Evolutionary conservation across 1,140 invertebrate genomes (phyloP).

Genomic region (Lethrus apterus): DNA sequence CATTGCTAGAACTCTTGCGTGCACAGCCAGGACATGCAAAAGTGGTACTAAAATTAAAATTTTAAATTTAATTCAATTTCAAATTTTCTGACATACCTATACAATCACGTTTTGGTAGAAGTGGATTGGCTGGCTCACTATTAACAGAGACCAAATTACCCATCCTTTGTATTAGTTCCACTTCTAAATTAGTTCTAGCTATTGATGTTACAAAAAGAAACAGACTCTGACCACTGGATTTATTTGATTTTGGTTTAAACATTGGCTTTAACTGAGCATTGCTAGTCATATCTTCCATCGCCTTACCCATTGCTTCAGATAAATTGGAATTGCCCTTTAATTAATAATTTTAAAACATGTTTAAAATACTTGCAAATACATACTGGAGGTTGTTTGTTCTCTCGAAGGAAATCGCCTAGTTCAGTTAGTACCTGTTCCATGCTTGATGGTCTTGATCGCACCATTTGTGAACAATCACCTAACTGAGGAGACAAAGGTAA

Average conservation of each 20-base stretch:
- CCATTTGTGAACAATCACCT: constrained; percentile 57
- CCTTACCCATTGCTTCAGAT: constrained; percentile 70
- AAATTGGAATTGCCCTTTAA: constrained; percentile 55
- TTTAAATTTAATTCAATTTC: background rate
- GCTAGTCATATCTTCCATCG: constrained; percentile 91
- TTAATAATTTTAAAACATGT: constrained; percentile 9
- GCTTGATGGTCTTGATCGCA: constrained; percentile 50
- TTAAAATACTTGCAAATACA: too few relatives aligned
- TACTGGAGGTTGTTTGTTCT: constrained; percentile 58
- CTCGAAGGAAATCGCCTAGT: constrained; percentile 57
- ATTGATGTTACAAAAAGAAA: constrained; percentile 87
- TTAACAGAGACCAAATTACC: constrained; percentile 59
- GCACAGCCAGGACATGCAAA: constrained; percentile 78
- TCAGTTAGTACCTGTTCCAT: constrained; percentile 49
- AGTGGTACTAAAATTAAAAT: constrained; percentile 62
- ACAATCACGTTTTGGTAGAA: constrained; percentile 76
- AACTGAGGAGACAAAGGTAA: constrained; percentile 79
- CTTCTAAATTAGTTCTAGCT: constrained; percentile 85
- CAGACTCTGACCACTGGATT: constrained; percentile 64
- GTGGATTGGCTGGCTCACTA: constrained; percentile 48
- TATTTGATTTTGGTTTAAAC: constrained; percentile 45
- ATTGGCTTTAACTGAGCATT: constrained; percentile 62
- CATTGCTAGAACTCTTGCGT: constrained; percentile 57
- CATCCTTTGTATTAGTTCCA: constrained; percentile 81
- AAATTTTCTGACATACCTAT: constrained; percentile 53